Base-by-base conservation (phyloP, 2,797 vertebrate species). In the Semotilus atromaculatus region DNA sequence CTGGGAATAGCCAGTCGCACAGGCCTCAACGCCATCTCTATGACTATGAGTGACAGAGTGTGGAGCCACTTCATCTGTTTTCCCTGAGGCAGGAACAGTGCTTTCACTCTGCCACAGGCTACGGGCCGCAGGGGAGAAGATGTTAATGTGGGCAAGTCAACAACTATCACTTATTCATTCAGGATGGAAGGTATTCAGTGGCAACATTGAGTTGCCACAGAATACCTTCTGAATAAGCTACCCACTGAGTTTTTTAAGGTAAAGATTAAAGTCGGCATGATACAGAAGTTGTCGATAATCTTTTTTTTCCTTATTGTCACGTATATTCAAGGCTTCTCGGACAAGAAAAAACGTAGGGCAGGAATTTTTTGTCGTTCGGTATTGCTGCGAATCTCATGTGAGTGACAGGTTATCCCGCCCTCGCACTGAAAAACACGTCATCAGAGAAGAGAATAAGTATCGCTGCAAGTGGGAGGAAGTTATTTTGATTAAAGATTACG, bases 11-110 rank as follows among this genome's bases (percentile, higher is more conserved):
- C 93, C 93, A 94, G 93, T 93, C 93, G 89, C 89, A 86, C 89
- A 93, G 94, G 91, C 93, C 92, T 93, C 92, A 70, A 91, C 91
- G 91, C 93, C 93, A 94, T 94, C 93, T 94, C 92, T 89, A 91
- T 92, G 94, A 92, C 93, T 93, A 93, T 96, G 94, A 96, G 93
- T 95, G 94, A 95, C 94, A 93, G 93, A 91, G 93, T 93, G 92
- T 92, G 93, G 93, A 94, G 92, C 92, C 90, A 93, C 91, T 93
- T 94, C 92, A 93, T 90, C 92, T 91, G 86, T 90, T 89, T 91
- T 92, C 94, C 94, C 92, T 89, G 93, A 94, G 95, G 94, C 93
- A 92, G 90, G 90, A 88, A 88, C 89, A 93, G 91, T 92, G 93
- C 93, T 94, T 95, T 92, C 92, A 93, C 90, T 90, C 93, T 91